Evolutionary conservation across 2,888 invertebrate genomes (phyloP), one percentile per base, ranked within the genome.

Genomic region (Lumbricus terrestris): DNA sequence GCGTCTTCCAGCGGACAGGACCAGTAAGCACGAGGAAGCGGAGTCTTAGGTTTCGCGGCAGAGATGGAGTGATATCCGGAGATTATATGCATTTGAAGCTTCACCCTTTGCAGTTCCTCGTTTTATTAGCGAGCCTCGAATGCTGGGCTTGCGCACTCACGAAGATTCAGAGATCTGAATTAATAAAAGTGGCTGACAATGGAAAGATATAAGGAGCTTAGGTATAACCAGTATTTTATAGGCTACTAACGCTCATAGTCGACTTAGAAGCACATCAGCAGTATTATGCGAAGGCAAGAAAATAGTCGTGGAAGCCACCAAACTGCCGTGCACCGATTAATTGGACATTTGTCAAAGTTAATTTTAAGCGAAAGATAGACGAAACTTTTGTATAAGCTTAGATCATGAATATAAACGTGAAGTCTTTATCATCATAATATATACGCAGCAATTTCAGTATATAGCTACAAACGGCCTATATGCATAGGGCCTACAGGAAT

Each of bases 1-100:
- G 69, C 69, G 69, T n/a, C 69, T 69, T n/a, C 69, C 69, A 69
- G n/a, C 69, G 69, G 69, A 69, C n/a, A 69, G n/a, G n/a, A n/a
- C 0, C 69, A 69, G 29, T 6, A 69, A n/a, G n/a, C n/a, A 13
- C 29, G 54, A 29, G 69, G 29, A 69, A 69, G 69, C 11, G 69
- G 29, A 69, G 29, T n/a, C 6, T 69, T 11, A 69, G 69, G 29
- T n/a, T 69, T n/a, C 29, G n/a, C 13, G 69, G 69, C n/a, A 8
- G 69, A 69, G 69, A 29, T 69, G 16, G n/a, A 69, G 69, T n/a
- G 69, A n/a, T 69, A 47, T 47, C 42, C 54, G 23, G 69, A 69
- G 13, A 69, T 54, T 16, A 42, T 47, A 69, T 69, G n/a, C n/a
- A 69, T n/a, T 47, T 23, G 6, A 1, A 23, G 69, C 29, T 5